Percentiles rank a stretch among this genome's conserved stretches.
Conservation (phyloP, 2,888 invertebrate genomes). For the Argyresthia albistria region DNA sequence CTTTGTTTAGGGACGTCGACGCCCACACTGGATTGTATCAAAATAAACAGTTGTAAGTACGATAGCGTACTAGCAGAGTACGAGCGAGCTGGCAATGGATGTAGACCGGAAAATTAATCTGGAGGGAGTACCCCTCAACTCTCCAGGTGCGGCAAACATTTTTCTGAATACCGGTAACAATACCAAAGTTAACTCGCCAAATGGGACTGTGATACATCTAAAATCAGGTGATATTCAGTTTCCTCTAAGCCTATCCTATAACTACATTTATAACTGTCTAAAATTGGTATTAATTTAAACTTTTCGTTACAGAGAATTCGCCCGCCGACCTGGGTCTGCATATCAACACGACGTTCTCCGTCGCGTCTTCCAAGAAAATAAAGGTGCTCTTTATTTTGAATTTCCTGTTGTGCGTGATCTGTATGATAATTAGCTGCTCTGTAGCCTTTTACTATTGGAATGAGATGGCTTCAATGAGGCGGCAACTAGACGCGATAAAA, state of each 20-base stretch:
- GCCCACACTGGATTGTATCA: constrained; percentile 37
- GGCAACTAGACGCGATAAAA: constrained; percentile 44
- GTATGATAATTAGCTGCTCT: constrained; percentile 49
- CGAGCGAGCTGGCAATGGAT: constrained; percentile 39
- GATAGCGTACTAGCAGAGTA: constrained; percentile 23
- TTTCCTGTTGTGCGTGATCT: constrained; percentile 51
- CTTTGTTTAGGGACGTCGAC: constrained; percentile 61
- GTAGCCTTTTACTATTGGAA: constrained; percentile 60
- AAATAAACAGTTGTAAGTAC: constrained; percentile 34
- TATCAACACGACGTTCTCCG: constrained; percentile 59
- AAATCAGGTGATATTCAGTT: constrained; percentile 49
- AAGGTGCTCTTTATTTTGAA: constrained; percentile 55
- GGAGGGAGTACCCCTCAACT: constrained; percentile 55
- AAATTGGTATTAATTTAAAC: not conserved
- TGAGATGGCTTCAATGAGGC: constrained; percentile 49
- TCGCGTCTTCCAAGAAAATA: constrained; percentile 67
- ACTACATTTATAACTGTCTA: not conserved
- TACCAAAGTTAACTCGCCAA: constrained; percentile 42
- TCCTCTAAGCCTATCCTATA: not conserved
- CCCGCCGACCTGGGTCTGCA: constrained; percentile 58
- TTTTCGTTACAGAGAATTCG: constrained; percentile 39
- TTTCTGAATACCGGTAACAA: constrained; percentile 57
- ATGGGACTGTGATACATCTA: constrained; percentile 59
- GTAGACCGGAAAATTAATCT: constrained; percentile 50
- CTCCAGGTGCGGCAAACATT: constrained; percentile 55